These are phyloP conservation scores for Falco peregrinus DNA, from an alignment of 2,797 vertebrate genomes.

Conservation along the genomic window DNA sequence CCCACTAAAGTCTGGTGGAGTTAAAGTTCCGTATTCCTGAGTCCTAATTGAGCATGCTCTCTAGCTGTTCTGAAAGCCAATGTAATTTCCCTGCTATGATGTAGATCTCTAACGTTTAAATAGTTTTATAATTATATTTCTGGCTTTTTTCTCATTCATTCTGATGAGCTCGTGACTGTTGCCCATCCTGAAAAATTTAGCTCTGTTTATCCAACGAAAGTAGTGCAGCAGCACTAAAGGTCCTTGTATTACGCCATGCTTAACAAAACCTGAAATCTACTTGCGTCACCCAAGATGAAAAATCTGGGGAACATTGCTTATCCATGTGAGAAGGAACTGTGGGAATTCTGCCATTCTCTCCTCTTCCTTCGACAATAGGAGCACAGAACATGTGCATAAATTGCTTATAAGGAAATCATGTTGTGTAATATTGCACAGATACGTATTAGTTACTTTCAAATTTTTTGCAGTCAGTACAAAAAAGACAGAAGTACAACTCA, in stretches of 20 bases:
- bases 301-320: not conserved
- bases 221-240: not conserved
- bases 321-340: not conserved
- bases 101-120: not conserved
- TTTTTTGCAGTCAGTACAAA: not conserved
- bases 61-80: not conserved
- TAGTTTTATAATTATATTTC: not conserved
- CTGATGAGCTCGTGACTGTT: not conserved
- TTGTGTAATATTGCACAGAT: not conserved
- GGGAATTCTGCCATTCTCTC: not conserved
- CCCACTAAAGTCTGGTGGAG: not conserved
- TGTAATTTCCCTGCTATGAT: not conserved
- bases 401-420: not conserved
- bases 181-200: not conserved
- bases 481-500: not conserved
- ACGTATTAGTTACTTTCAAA: not conserved
- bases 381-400: not conserved
- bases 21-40: not conserved
- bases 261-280: not conserved
- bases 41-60: not conserved
- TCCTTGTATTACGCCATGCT: not conserved
- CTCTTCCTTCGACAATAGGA: not conserved
- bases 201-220: not conserved
- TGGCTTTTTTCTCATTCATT: not conserved
- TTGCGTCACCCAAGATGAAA: not conserved